Conservation (phyloP, 2,797 vertebrate genomes). For the Pachyuromys duprasi region DNA sequence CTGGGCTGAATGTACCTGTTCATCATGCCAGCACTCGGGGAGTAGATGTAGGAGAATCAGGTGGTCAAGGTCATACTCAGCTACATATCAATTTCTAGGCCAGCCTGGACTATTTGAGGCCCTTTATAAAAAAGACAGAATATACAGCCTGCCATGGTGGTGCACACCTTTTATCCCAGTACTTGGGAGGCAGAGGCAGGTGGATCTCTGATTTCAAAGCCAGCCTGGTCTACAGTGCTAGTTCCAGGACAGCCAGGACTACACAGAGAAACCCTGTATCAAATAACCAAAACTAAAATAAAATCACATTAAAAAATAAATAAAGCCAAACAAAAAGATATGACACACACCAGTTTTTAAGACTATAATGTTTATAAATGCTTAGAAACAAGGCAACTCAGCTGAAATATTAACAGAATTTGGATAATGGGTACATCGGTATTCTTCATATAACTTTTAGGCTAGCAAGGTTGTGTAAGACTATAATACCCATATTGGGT, state of each 20-base stretch:
- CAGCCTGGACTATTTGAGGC: background rate
- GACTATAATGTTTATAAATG: background rate
- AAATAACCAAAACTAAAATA: too few relatives aligned
- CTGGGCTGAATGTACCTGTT: too few relatives aligned
- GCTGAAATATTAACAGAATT: background rate
- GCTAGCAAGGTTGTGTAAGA: background rate
- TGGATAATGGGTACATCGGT: background rate
- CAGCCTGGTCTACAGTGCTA: background rate
- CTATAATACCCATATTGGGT: background rate
- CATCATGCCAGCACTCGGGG: background rate
- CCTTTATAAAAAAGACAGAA: background rate
- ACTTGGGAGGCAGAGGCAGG: background rate
- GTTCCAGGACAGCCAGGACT: background rate
- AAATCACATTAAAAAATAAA: background rate
- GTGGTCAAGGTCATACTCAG: background rate
- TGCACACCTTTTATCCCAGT: background rate
- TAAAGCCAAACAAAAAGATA: background rate
- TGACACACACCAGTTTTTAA: background rate
- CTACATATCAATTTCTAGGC: background rate
- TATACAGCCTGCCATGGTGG: background rate
- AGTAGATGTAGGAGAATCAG: background rate
- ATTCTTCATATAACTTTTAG: background rate
- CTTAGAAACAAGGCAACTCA: background rate
- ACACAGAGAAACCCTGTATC: background rate
- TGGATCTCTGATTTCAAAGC: background rate